A percentile compares a stretch with the other conserved stretches of the same genome.
Conservation (phyloP, 2,888 invertebrate species). For the Luperina testacea region DNA sequence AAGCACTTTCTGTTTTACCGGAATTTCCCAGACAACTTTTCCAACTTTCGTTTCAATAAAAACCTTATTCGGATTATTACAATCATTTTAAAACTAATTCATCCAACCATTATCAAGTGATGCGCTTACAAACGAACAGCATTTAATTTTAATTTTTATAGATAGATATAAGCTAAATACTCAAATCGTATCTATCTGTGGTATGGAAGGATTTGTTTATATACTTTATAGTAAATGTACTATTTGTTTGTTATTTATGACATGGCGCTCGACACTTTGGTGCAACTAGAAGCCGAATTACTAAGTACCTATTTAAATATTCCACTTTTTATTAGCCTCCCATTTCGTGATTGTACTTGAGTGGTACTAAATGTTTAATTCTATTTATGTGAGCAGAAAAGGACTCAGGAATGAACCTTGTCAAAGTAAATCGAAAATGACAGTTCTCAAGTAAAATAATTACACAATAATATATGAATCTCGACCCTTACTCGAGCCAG, state of each 20-base stretch:
- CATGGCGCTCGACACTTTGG: not conserved
- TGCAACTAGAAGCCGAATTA: slow-evolving; percentile 25
- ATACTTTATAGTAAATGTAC: not conserved
- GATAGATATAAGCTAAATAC: not conserved
- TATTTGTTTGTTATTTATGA: slow-evolving; percentile 26
- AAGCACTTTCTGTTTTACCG: too few relatives aligned
- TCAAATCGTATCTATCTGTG: too few relatives aligned
- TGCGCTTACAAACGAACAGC: not conserved
- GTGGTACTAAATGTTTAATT: not conserved
- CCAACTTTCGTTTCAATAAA: not conserved
- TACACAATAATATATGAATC: too few relatives aligned
- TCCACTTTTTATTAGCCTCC: slow-evolving; percentile 3
- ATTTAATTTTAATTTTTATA: too few relatives aligned
- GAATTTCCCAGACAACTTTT: too few relatives aligned
- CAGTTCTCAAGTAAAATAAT: too few relatives aligned
- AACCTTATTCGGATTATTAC: not conserved
- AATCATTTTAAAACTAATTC: not conserved
- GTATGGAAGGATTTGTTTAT: not conserved
- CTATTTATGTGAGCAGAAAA: not conserved
- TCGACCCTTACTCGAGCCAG: too few relatives aligned
- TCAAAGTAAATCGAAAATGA: too few relatives aligned
- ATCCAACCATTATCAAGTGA: not conserved
- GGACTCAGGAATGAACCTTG: too few relatives aligned
- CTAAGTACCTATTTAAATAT: slow-evolving; percentile 29
- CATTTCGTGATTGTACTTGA: slow-evolving; percentile 14